Percentiles rank a stretch among this genome's conserved stretches.
Conservation (phyloP, 1,140 invertebrate genomes). For the Cecropterus lyciades region DNA sequence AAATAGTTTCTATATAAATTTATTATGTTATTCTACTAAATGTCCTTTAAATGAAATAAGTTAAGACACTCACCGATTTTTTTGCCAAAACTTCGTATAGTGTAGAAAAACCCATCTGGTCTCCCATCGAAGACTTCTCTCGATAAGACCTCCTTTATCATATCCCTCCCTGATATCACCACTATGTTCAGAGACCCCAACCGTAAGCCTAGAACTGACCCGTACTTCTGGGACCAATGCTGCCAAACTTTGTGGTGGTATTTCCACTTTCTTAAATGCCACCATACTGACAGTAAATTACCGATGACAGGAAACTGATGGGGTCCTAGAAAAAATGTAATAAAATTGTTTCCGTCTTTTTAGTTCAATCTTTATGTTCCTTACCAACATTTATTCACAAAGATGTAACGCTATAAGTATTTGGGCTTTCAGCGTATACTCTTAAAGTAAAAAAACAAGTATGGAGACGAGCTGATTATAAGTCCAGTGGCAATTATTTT, state of each 20-base stretch:
- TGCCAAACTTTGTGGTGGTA: slow-evolving; percentile 67
- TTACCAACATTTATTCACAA: too few relatives aligned
- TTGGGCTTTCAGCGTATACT: too few relatives aligned
- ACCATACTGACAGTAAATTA: slow-evolving; percentile 61
- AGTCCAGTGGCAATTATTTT: too few relatives aligned
- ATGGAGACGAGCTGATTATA: too few relatives aligned
- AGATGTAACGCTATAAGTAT: too few relatives aligned
- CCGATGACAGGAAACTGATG: slow-evolving; percentile 59
- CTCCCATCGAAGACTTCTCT: slow-evolving; percentile 88
- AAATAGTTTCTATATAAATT: too few relatives aligned
- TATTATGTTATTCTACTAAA: too few relatives aligned
- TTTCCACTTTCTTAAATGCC: slow-evolving; percentile 55
- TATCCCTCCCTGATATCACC: slow-evolving; percentile 85
- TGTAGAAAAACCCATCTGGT: slow-evolving; percentile 89
- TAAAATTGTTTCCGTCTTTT: too few relatives aligned
- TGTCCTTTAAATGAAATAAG: too few relatives aligned
- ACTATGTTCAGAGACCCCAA: slow-evolving; percentile 86
- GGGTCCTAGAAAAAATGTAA: slow-evolving; percentile 62
- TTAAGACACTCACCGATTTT: too few relatives aligned
- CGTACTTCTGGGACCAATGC: slow-evolving; percentile 81
- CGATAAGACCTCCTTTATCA: slow-evolving; percentile 85
- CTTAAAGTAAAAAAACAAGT: too few relatives aligned
- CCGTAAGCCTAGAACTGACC: slow-evolving; percentile 87
- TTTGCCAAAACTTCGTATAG: slow-evolving; percentile 86
- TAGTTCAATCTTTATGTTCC: too few relatives aligned